Percentiles rank a stretch among this genome's conserved stretches.
phyloP scores from a whole-genome alignment of 35 echinoderm and acorn worm genomes.

The Heliocidaris erythrogramma region DNA sequence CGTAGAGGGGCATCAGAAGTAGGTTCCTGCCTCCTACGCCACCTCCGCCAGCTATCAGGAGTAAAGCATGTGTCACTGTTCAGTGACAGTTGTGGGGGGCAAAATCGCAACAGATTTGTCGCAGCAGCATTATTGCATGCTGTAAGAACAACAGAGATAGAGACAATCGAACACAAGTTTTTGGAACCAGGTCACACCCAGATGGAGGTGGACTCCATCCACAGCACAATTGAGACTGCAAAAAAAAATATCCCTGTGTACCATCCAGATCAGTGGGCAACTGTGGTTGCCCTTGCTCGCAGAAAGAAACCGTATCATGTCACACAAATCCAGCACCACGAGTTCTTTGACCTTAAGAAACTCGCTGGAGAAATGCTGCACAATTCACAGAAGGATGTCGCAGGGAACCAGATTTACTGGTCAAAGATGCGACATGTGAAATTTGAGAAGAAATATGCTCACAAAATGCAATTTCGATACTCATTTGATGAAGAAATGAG shows the following conservation, averaged over 20 bases:
- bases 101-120: slow-evolving; percentile 51
- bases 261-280: slow-evolving; percentile 52
- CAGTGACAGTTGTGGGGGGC: slow-evolving; percentile 50
- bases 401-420: slow-evolving; percentile 42
- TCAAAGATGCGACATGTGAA: background rate
- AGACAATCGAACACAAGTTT: slow-evolving; percentile 40
- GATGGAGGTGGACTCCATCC: slow-evolving; percentile 52
- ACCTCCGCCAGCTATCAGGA: background rate
- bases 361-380: slow-evolving; percentile 37
- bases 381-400: slow-evolving; percentile 33
- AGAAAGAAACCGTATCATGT: slow-evolving; percentile 43
- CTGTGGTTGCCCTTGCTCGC: slow-evolving; percentile 29
- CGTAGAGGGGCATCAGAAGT: slow-evolving; percentile 14
- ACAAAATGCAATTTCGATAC: slow-evolving; percentile 42
- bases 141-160: slow-evolving; percentile 24
- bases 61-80: slow-evolving; percentile 26
- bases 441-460: slow-evolving; percentile 44
- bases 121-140: slow-evolving; percentile 51
- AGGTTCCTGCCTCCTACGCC: background rate
- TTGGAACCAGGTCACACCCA: slow-evolving; percentile 49
- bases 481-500: slow-evolving; percentile 33
- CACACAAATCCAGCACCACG: background rate
- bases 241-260: slow-evolving; percentile 27
- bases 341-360: slow-evolving; percentile 55
- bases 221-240: slow-evolving; percentile 27